These are phyloP conservation scores for Leptodactylus fallax DNA, from an alignment of 2,797 vertebrate species.

Conservation along the genomic window DNA sequence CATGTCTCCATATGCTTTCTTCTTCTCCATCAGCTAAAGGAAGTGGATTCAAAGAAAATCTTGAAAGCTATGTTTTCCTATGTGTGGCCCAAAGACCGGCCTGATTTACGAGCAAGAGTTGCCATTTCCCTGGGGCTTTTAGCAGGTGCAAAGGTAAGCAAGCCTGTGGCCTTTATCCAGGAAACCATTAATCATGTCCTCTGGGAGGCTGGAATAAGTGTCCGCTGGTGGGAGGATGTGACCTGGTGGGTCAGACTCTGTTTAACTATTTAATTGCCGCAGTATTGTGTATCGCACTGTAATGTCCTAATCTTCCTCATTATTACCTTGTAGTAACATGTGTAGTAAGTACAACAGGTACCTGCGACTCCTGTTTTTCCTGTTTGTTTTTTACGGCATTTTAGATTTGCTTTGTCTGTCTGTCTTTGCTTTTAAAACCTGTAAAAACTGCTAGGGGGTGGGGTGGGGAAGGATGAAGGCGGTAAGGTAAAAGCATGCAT, in stretches of 20 bases:
- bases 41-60: conserved; percentile 87
- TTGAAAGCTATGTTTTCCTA: conserved; percentile 92
- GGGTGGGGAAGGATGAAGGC: no score
- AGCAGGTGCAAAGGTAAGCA: conserved; percentile 89
- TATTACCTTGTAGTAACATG: no score
- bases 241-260: neutral
- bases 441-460: no score
- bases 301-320: neutral
- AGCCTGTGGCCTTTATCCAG: conserved; percentile 39
- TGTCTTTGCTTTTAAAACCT: no score
- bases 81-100: conserved; percentile 94
- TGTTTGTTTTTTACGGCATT: no score
- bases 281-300: conserved; percentile 17
- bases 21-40: conserved; percentile 83
- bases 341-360: no score
- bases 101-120: conserved; percentile 91
- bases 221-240: conserved; percentile 19
- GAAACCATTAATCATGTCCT: conserved; percentile 44
- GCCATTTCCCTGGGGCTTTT: conserved; percentile 88
- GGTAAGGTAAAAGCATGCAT: no score
- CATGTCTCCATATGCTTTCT: conserved; percentile 2
- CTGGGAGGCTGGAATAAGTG: conserved; percentile 38
- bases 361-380: no score
- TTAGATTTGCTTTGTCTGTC: no score
- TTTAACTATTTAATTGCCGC: conserved; percentile 31